A percentile compares a stretch with the other conserved stretches of the same genome.
Evolutionary conservation across 2,797 vertebrate genomes (phyloP).

Genomic region (Muscicapa striata): DNA sequence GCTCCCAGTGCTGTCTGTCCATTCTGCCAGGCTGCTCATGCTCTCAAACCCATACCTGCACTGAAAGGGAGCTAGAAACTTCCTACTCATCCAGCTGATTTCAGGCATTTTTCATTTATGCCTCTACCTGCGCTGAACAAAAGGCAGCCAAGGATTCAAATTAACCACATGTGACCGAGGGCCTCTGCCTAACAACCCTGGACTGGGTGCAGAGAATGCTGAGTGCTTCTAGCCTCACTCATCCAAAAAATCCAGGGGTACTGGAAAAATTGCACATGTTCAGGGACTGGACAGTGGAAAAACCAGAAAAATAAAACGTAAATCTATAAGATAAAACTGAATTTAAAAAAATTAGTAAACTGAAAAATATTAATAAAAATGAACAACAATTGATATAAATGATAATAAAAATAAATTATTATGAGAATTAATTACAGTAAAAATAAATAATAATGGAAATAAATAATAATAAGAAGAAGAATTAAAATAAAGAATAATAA

Average conservation of each 20-base stretch:
- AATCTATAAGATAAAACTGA: neutral
- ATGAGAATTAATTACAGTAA: neutral
- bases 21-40: neutral
- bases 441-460: neutral
- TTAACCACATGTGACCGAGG: rapidly evolving
- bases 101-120: neutral
- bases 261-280: neutral
- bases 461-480: no score
- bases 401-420: neutral
- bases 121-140: neutral
- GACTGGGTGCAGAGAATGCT: neutral
- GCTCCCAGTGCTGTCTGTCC: neutral
- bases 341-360: rapidly evolving
- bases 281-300: neutral
- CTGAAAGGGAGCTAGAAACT: neutral
- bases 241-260: neutral
- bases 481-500: no score
- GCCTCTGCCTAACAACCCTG: neutral
- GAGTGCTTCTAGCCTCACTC: neutral
- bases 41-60: neutral
- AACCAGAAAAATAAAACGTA: neutral
- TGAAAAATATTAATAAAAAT: neutral
- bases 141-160: neutral
- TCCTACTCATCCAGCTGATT: neutral
- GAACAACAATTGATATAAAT: rapidly evolving